Base-by-base conservation (phyloP, 2,797 vertebrate genomes). In the Enteromius radiatus region DNA sequence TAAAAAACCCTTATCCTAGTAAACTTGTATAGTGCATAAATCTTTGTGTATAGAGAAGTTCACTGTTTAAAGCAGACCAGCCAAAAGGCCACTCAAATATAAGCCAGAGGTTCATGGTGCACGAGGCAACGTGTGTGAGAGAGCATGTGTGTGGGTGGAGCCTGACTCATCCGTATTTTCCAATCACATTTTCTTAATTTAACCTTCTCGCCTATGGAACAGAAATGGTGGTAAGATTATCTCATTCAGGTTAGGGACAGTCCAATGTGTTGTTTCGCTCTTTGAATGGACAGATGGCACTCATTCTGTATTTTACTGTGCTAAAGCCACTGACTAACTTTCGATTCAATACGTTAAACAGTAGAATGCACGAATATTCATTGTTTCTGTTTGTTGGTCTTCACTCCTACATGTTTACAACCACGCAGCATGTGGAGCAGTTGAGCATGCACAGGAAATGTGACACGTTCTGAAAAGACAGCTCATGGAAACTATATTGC, bases 371-470 rank as follows among this genome's bases (percentile, higher is more conserved):
- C 21, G 9, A 54, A 36, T 26, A 75, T 17, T 74, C 17, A 65
- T 75, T 67, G 73, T 54, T 74, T 54, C 26, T 26, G 38, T 15
- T 81, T 84, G 70, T 83, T 86, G 76, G 80, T 71, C 65, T 79
- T 75, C 26, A 76, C 84, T 78, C 81, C 86, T 84, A 49, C 88
- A 82, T 80, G 45, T 84, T 83, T 79, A 78, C 84, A 88, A 88
- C 85, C 84, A 85, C 87, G 74, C 81, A 81, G 14, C 14, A 49
- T 80, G 70, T 83, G 81, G 45, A 78, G 73, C 81, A 86, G 64
- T 12, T 74, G 36, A 79, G 64, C 80, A 71, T 82, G 23, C 78
- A 85, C 81, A 87, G 88, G 88, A 89, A 89, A 85, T 89, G 81
- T 88, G 86, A 87, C 83, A 71, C 41, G 73, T 86, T 86, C 21